These are phyloP conservation scores for Ennomos quercinarius DNA, from an alignment of 2,888 invertebrate genomes.

Conservation along the genomic window DNA sequence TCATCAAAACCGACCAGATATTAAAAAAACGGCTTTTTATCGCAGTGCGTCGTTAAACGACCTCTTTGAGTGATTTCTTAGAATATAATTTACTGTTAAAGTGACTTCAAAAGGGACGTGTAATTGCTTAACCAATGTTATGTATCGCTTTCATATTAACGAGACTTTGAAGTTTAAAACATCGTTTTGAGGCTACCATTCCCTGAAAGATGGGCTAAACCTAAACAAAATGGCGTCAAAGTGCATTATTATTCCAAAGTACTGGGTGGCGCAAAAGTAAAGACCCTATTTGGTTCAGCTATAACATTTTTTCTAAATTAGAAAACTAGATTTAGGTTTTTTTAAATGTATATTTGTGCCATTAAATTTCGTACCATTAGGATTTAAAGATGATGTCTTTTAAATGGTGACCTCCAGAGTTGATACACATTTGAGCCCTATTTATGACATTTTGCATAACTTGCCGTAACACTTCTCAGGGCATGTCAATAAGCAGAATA, in stretches of 20 bases:
- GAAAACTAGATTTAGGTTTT: too few relatives aligned
- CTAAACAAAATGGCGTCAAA: neutral
- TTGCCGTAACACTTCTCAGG: too few relatives aligned
- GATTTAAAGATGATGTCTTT: too few relatives aligned
- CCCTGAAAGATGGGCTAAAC: constrained; percentile 15
- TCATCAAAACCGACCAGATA: neutral
- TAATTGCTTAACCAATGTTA: constrained; percentile 50
- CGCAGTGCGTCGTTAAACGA: constrained; percentile 47
- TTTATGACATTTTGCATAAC: too few relatives aligned
- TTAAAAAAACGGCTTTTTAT: constrained; percentile 4
- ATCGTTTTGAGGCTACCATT: constrained; percentile 23
- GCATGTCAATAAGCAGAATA: too few relatives aligned
- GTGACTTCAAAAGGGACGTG: constrained; percentile 69
- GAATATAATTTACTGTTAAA: constrained; percentile 58
- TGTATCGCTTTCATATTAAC: constrained; percentile 37
- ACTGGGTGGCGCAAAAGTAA: too few relatives aligned
- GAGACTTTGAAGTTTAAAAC: constrained; percentile 32
- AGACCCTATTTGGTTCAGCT: too few relatives aligned
- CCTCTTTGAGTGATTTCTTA: constrained; percentile 72
- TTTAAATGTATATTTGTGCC: too few relatives aligned
- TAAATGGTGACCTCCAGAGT: too few relatives aligned
- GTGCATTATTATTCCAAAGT: neutral
- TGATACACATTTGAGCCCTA: too few relatives aligned
- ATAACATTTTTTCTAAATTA: too few relatives aligned
- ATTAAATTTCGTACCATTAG: too few relatives aligned